Evolutionary conservation across 1,140 invertebrate species (phyloP).

Genomic region (Phortica variegata): DNA sequence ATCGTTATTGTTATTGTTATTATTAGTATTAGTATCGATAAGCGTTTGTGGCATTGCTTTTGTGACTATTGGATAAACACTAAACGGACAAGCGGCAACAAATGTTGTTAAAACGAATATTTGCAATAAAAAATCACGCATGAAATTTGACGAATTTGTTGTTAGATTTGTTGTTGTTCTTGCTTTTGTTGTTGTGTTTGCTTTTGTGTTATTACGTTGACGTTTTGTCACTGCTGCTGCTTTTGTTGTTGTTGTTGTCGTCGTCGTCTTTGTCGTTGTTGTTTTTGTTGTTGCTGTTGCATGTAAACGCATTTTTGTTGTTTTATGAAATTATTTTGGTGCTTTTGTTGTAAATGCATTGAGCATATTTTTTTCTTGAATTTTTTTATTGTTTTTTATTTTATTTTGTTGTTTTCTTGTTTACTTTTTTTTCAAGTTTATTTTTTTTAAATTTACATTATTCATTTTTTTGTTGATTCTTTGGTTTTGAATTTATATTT

Average conservation of each 20-base stretch:
- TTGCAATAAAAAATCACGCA: conserved; percentile 30
- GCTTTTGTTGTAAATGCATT: too few species aligned
- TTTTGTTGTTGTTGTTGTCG: conserved; percentile 1
- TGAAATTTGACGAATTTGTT: conserved; percentile 9
- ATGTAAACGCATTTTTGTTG: conserved; percentile 42
- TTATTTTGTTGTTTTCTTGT: not conserved
- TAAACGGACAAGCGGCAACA: conserved; percentile 16
- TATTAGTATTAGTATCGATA: too few species aligned
- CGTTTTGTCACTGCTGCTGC: too few species aligned
- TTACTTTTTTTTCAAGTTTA: not conserved
- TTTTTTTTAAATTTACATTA: too few species aligned
- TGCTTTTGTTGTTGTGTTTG: too few species aligned
- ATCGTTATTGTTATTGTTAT: too few species aligned
- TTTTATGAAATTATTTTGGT: too few species aligned
- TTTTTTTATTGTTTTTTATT: not conserved
- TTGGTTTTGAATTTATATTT: conserved; percentile 1
- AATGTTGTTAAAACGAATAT: conserved; percentile 36
- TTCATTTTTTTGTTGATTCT: too few species aligned
- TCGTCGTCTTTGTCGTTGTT: conserved; percentile 17
- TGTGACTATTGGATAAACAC: not conserved
- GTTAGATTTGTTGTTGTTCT: not conserved
- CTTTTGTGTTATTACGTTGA: too few species aligned
- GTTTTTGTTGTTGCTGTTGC: too few species aligned
- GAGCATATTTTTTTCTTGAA: conserved; percentile 27
- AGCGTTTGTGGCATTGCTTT: too few species aligned